Conservation (phyloP, 1,140 invertebrate genomes). For the Drosophila dunni region DNA sequence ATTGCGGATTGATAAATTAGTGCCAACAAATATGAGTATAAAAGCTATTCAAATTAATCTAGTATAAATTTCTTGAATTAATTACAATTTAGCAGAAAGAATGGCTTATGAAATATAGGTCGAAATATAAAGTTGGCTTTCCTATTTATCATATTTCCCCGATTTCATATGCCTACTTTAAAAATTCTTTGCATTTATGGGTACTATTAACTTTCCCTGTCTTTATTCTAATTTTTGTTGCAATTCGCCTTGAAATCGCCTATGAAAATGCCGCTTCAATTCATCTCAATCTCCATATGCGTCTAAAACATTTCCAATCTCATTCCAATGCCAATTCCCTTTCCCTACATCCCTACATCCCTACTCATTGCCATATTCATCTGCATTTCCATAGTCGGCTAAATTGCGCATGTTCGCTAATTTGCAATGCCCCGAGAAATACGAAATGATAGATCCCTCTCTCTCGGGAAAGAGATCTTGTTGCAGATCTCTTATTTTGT, state of each 20-base stretch:
- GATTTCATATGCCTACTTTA: too few species aligned
- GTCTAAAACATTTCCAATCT: conserved; percentile 6
- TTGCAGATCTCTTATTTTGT: conserved; percentile 12
- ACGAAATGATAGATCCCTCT: conserved; percentile 45
- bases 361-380: conserved; percentile 8
- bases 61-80: not conserved
- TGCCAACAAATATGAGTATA: not conserved
- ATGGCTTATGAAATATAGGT: not conserved
- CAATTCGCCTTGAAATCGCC: not conserved
- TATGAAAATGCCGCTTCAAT: conserved; percentile 12
- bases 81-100: too few species aligned
- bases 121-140: not conserved
- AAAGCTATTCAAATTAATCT: not conserved
- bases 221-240: not conserved
- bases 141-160: too few species aligned
- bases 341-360: not conserved
- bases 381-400: conserved; percentile 31
- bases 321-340: not conserved
- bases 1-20: not conserved
- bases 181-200: not conserved
- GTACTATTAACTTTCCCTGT: conserved; percentile 1
- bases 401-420: conserved; percentile 47
- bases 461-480: not conserved
- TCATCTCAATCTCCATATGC: conserved; percentile 13
- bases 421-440: conserved; percentile 39